These are phyloP conservation scores for Epizoanthus scotinus DNA, from an alignment of 92 coral and sea anemone genomes.

Conservation along the genomic window DNA sequence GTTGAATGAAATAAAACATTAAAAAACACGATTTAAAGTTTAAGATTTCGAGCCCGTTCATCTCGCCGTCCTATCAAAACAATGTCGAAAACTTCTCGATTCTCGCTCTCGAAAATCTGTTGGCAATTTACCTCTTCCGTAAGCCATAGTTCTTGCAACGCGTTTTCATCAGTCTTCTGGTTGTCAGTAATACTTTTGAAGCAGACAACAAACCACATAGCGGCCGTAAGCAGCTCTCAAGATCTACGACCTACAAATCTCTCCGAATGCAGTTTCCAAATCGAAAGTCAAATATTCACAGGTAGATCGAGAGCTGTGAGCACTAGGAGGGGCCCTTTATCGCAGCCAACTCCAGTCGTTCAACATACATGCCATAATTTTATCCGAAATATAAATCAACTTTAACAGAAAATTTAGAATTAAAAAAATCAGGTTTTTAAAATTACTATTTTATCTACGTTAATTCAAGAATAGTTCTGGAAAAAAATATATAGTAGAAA, in stretches of 20 bases:
- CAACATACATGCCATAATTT: not conserved
- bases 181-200: conserved; percentile 3
- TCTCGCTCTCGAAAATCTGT: conserved; percentile 10
- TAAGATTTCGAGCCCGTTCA: conserved; percentile 23
- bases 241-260: not conserved
- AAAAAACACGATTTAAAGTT: not conserved
- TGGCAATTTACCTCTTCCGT: conserved; percentile 59
- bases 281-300: conserved; percentile 46
- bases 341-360: not conserved
- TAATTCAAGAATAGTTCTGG: not conserved
- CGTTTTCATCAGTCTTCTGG: conserved; percentile 82
- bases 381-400: not conserved
- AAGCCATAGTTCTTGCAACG: conserved; percentile 79
- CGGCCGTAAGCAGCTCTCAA: conserved; percentile 28
- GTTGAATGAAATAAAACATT: not conserved
- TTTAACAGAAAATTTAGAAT: not conserved
- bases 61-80: conserved; percentile 27
- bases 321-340: conserved; percentile 19
- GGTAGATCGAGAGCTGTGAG: conserved; percentile 18
- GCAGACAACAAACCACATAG: conserved; percentile 25
- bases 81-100: conserved; percentile 11
- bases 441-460: not conserved
- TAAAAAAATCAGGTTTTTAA: no score
- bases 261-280: conserved; percentile 20
- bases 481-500: no score